Evolutionary conservation across 2,113 vertebrate genomes (phyloP), one percentile per base, ranked within the genome.

Genomic region (Chamaetylas fuelleborni): DNA sequence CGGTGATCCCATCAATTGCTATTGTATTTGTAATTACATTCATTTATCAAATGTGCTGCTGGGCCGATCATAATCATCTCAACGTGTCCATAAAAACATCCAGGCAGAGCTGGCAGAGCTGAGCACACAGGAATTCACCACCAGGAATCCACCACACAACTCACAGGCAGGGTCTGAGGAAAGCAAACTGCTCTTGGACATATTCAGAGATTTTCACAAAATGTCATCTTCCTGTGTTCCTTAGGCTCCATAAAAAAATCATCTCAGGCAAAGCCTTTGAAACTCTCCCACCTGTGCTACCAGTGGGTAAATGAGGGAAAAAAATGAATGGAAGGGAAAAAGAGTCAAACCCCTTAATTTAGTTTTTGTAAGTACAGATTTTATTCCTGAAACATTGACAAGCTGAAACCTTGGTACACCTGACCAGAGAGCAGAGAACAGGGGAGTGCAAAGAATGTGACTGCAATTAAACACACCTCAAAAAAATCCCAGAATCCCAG

Each of bases 41-140:
- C 94, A 92, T 96, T 93, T 70, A 91, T 96, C 96, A 95, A n/a
- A 66, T 34, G 80, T 43, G 92, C 89, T 94, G 62, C 70, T 3
- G 14, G 85, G 90, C 54, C 60, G 79, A 80, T 85, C 96, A 87
- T 87, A n/a, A 91, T 77, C 24, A 47, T 73, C 86, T 73, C 89
- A 72, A 76, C 77, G 60, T 51, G 80, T 85, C 91, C 89, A 82
- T 80, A 73, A 70, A 78, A 92, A 33, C 33, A 73, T 4, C 82
- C 87, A 48, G 28, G 73, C 45, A 94, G 34, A 45, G 42, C 62
- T 64, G 34, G 14, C 81, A 47, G 23, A 64, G 88, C 56, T 74
- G 95, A 53, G 80, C 58, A 10, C 4, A 14, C 48, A 25, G 48
- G 48, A 50, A 50, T 50, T 50, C 24, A 50, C 24, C 48, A 50